Conservation (phyloP, 2,797 vertebrate species). For the Coluber constrictor region DNA sequence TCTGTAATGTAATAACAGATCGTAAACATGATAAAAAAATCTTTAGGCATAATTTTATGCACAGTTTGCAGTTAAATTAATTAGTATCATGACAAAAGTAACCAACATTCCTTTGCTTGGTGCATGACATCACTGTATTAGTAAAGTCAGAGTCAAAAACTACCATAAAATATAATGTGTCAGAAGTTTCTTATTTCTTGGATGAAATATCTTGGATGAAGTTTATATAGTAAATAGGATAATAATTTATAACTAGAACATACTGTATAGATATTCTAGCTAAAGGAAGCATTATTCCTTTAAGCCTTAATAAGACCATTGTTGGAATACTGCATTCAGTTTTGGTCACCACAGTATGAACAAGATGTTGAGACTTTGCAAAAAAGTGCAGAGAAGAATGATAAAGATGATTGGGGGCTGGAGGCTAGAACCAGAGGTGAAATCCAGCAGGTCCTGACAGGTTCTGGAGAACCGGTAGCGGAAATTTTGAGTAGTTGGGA, state of each 20-base stretch:
- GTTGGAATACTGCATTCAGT: neutral
- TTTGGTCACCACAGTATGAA: neutral
- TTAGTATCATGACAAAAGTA: neutral
- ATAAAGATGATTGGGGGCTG: neutral
- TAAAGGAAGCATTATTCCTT: neutral
- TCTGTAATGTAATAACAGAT: neutral
- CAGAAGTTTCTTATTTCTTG: neutral
- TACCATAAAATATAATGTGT: neutral
- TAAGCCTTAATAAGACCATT: neutral
- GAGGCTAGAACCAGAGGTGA: neutral
- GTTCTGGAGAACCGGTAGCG: no score
- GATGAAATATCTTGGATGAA: neutral
- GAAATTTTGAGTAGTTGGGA: no score
- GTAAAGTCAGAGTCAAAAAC: neutral
- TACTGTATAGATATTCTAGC: neutral
- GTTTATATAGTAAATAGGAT: neutral
- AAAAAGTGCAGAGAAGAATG: neutral
- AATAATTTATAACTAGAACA: neutral
- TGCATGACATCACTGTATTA: neutral
- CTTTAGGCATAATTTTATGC: neutral
- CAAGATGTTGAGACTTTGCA: neutral
- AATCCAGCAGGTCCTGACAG: no score
- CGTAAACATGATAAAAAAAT: neutral
- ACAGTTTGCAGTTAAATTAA: neutral
- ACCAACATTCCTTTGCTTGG: neutral